Evolutionary conservation across 2,888 invertebrate genomes (phyloP), one percentile per base, ranked within the genome.

Genomic region (Drosophila meridiana): DNA sequence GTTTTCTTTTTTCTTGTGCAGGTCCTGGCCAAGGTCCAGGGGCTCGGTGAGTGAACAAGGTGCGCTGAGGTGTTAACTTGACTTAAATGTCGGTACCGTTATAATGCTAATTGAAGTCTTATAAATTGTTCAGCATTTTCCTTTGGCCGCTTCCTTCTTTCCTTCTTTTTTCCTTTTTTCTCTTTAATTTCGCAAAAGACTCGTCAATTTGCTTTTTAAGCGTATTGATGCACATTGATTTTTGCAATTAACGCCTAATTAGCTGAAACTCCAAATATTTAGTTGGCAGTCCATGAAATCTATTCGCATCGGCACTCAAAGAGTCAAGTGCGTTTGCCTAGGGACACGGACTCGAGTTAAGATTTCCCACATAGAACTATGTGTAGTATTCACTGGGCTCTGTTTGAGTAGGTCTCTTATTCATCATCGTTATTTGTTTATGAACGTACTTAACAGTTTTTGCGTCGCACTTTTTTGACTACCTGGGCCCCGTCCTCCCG

Each of bases 171-270:
- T 20, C 75, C 75, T 73, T 76, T 55, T 58, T 6, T n/a, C 11
- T 1, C 8, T 45, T 50, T n/a, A 5, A 9, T 50, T 50, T 50
- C 9, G 32, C 70, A 68, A 61, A 68, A 78, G 62, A 61, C 59
- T 43, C 68, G 53, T 67, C 53, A 63, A 67, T 56, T 40, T 30
- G 20, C 20, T 4, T 50, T 50, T 63, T 40, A 69, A 60, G 76
- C 59, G 53, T 57, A 57, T 80, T 34, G 60, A 70, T 70, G 55
- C 58, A 66, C 76, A 76, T 87, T 85, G 86, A 83, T 79, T 79
- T 85, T 81, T 79, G 45, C 71, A 90, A 86, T 87, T 87, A 90
- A 82, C 85, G 71, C 76, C 73, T 66, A 83, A 90, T 88, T 90
- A 86, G 69, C 59, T 72, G 43, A 28, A 45, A 11, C 28, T 47